phyloP scores from a whole-genome alignment of 2,797 vertebrate species.

The Carcharodon carcharias region DNA sequence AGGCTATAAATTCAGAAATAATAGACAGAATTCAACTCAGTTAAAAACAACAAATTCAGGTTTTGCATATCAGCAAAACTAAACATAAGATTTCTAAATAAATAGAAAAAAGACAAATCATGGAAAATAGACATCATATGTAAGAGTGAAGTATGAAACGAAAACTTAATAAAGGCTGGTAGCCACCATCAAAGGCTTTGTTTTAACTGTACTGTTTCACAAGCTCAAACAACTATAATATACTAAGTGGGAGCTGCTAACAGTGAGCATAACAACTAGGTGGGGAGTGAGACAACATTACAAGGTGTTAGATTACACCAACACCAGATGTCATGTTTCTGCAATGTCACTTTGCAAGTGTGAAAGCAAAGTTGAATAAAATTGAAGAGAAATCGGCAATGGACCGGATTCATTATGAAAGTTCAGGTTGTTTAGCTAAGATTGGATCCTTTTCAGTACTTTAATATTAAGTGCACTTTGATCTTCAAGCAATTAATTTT shows the following conservation, averaged over 20 bases:
- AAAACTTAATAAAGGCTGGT: neutral
- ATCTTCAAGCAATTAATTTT: neutral
- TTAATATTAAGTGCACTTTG: neutral
- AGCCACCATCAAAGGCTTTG: neutral
- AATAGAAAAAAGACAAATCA: neutral
- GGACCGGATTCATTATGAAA: neutral
- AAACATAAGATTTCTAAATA: neutral
- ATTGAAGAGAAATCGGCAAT: neutral
- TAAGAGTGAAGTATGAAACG: neutral
- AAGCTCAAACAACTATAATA: neutral
- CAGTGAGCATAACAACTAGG: neutral
- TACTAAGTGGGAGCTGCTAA: neutral
- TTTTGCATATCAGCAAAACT: neutral
- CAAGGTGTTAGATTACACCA: conserved; percentile 17
- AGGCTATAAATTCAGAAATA: neutral
- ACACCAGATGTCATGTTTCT: neutral
- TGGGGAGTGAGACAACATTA: neutral
- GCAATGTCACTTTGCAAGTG: neutral
- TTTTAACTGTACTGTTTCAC: neutral
- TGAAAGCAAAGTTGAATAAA: neutral
- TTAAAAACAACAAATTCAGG: neutral
- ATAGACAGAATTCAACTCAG: neutral
- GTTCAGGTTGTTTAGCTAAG: neutral
- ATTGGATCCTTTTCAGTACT: neutral
- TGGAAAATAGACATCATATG: neutral